Conservation (phyloP, 2,888 invertebrate genomes). For the Liopterus haemorrhoidalis region DNA sequence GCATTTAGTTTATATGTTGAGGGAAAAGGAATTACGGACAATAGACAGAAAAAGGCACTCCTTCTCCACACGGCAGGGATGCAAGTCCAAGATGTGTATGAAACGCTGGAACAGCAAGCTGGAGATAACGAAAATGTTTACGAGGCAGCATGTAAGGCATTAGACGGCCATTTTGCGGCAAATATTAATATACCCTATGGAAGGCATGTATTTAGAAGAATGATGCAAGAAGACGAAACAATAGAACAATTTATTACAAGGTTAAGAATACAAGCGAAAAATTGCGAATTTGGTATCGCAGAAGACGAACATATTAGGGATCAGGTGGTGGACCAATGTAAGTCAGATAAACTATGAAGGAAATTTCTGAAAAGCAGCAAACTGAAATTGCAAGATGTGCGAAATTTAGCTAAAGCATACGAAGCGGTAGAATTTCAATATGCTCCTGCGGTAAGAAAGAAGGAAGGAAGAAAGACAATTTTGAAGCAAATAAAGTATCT, state of each 20-base stretch:
- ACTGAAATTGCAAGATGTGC: too few relatives aligned
- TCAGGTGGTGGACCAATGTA: conserved; percentile 1
- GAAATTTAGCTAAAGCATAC: too few relatives aligned
- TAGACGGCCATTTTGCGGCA: background rate
- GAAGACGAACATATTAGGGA: background rate
- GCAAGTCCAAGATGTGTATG: too few relatives aligned
- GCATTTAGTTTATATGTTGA: background rate
- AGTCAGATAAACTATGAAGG: conserved; percentile 1
- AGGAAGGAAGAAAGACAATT: too few relatives aligned
- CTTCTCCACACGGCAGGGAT: too few relatives aligned
- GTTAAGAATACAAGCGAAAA: conserved; percentile 1
- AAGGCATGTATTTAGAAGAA: background rate
- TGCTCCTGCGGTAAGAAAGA: too few relatives aligned
- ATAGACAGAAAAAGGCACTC: background rate
- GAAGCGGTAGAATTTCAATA: too few relatives aligned
- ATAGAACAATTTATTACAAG: conserved; percentile 2
- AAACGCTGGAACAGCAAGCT: too few relatives aligned
- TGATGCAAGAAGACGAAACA: conserved; percentile 1
- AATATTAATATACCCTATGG: background rate
- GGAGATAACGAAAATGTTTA: background rate
- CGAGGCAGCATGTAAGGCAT: background rate
- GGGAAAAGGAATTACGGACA: conserved; percentile 3
- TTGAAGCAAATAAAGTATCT: too few relatives aligned
- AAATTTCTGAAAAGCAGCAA: background rate
- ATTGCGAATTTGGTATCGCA: conserved; percentile 3